phyloP scores from a whole-genome alignment of 2,113 vertebrate species.

The Phocoena sinus region DNA sequence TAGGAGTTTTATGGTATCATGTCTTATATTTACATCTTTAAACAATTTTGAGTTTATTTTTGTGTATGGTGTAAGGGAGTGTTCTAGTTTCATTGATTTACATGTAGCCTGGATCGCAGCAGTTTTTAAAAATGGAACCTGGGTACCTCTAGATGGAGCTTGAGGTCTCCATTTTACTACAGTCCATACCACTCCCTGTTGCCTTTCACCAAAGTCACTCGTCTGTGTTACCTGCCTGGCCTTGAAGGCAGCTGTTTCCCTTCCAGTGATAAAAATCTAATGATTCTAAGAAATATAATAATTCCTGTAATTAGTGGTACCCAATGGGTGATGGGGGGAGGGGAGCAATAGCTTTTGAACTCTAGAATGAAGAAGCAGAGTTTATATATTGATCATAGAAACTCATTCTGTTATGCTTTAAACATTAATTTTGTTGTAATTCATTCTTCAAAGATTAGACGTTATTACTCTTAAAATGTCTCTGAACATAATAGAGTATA shows the following conservation, averaged over 20 bases:
- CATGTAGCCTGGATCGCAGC: background rate
- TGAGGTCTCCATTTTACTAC: background rate
- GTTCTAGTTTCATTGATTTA: background rate
- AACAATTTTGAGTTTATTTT: background rate
- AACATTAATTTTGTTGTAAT: background rate
- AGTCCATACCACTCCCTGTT: background rate
- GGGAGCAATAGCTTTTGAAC: background rate
- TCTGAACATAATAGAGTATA: background rate
- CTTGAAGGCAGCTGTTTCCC: background rate
- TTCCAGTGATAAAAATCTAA: background rate
- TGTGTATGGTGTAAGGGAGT: background rate
- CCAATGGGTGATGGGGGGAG: background rate
- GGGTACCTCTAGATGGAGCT: background rate
- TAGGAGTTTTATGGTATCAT: background rate
- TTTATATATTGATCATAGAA: background rate
- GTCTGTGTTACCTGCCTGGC: background rate
- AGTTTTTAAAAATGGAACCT: background rate
- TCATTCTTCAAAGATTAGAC: background rate
- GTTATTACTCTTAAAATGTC: background rate
- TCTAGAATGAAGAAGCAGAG: background rate
- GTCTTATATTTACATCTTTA: background rate
- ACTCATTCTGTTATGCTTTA: background rate
- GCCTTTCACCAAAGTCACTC: background rate
- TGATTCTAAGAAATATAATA: slow-evolving; percentile 7
- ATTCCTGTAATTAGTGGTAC: background rate